Evolutionary conservation across 2,888 invertebrate species (phyloP).

Genomic region (Subacronicta megacephala): DNA sequence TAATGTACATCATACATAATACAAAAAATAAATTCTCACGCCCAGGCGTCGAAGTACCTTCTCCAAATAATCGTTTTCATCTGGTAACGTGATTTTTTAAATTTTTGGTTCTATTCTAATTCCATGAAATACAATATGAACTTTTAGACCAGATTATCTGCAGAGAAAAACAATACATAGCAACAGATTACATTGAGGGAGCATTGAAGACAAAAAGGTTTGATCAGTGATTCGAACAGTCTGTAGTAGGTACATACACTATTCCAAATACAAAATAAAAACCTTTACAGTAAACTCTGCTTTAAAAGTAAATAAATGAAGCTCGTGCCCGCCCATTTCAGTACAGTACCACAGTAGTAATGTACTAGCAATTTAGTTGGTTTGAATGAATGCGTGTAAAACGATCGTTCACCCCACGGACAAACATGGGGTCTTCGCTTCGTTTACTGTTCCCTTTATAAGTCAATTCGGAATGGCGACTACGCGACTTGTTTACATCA

Average conservation of each 20-base stretch:
- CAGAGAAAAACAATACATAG: not conserved
- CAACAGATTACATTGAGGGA: not conserved
- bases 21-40: too few species aligned
- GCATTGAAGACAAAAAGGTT: not conserved
- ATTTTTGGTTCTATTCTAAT: too few species aligned
- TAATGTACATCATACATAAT: too few species aligned
- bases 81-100: too few species aligned
- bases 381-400: slow-evolving; percentile 60
- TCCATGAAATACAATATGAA: too few species aligned
- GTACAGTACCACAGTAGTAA: slow-evolving; percentile 30
- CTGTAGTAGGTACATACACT: not conserved
- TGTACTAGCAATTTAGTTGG: slow-evolving; percentile 54
- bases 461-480: slow-evolving; percentile 67
- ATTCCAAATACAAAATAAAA: slow-evolving; percentile 2
- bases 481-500: slow-evolving; percentile 65
- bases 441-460: slow-evolving; percentile 62
- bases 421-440: slow-evolving; percentile 59
- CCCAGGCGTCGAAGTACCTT: too few species aligned
- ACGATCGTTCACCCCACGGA: slow-evolving; percentile 61
- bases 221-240: not conserved
- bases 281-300: not conserved
- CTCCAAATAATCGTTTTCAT: too few species aligned
- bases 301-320: slow-evolving; percentile 17
- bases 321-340: slow-evolving; percentile 13
- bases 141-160: too few species aligned